Evolutionary conservation across 92 coral and sea anemone genomes (phyloP).

Genomic region (Porites rus): DNA sequence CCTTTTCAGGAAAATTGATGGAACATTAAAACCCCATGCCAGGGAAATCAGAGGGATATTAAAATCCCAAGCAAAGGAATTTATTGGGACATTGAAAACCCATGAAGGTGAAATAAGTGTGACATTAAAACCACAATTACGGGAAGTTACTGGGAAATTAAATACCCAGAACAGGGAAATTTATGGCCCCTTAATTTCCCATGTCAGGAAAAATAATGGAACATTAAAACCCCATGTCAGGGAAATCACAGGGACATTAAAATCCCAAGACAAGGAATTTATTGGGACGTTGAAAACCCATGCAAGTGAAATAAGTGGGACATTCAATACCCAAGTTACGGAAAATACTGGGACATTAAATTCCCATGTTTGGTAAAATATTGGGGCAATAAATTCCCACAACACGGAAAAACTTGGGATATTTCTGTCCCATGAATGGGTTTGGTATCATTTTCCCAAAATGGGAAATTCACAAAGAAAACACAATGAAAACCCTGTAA

Average conservation of each 20-base stretch:
- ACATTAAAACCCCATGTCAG: no score
- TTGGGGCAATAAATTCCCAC: slow-evolving; percentile 48
- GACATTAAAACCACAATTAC: no score
- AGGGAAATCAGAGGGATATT: no score
- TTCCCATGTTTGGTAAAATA: slow-evolving; percentile 33
- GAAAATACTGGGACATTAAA: slow-evolving; percentile 46
- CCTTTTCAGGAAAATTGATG: slow-evolving; percentile 10
- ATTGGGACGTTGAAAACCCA: slow-evolving; percentile 16
- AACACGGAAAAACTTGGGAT: slow-evolving; percentile 46
- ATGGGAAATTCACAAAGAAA: slow-evolving; percentile 63
- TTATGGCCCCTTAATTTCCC: no score
- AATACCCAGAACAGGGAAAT: no score
- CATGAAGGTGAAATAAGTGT: no score
- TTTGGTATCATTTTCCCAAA: slow-evolving; percentile 71
- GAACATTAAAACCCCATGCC: neutral
- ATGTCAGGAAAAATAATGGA: no score
- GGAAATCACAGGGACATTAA: no score
- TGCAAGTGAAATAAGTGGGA: slow-evolving; percentile 5
- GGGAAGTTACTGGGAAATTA: no score
- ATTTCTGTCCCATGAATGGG: slow-evolving; percentile 61
- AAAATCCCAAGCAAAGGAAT: no score
- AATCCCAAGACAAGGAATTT: neutral
- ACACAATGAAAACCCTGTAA: slow-evolving; percentile 51
- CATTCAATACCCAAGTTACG: slow-evolving; percentile 16
- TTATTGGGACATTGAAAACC: no score